Evolutionary conservation across 1,140 invertebrate species (phyloP).

Genomic region (Pinna nobilis): DNA sequence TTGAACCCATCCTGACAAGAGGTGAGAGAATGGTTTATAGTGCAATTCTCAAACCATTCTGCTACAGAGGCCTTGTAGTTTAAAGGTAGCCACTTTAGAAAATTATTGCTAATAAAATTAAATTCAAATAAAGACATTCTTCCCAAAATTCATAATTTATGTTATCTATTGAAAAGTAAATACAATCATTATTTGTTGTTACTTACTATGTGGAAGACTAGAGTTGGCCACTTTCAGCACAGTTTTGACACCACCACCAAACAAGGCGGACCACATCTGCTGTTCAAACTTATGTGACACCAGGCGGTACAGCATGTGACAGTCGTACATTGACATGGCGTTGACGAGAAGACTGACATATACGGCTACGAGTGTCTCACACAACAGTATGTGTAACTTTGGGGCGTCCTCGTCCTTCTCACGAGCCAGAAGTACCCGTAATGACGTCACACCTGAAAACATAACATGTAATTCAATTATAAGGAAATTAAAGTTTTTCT

Average conservation of each 20-base stretch:
- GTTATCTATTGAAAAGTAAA: neutral
- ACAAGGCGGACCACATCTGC: conserved; percentile 89
- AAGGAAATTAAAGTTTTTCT: too few relatives aligned
- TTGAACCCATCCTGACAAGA: too few relatives aligned
- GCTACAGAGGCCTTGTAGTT: too few relatives aligned
- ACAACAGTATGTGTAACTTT: conserved; percentile 91
- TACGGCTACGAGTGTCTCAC: conserved; percentile 94
- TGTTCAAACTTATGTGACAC: conserved; percentile 89
- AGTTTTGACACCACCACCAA: conserved; percentile 94
- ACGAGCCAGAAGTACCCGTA: conserved; percentile 90
- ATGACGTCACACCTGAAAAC: conserved; percentile 86
- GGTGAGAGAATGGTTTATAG: too few relatives aligned
- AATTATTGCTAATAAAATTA: too few relatives aligned
- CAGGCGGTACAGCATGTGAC: conserved; percentile 91
- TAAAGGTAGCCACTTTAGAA: too few relatives aligned
- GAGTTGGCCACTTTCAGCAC: conserved; percentile 77
- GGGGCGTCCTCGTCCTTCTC: conserved; percentile 98
- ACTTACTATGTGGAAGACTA: conserved; percentile 21
- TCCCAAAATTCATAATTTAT: neutral
- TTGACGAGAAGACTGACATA: conserved; percentile 95
- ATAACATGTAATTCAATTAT: too few relatives aligned
- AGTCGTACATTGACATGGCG: conserved; percentile 94
- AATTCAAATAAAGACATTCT: too few relatives aligned
- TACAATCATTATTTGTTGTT: neutral
- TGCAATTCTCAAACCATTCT: too few relatives aligned